Conservation (phyloP, 2,113 vertebrate genomes). For the Notiomystis cincta region DNA sequence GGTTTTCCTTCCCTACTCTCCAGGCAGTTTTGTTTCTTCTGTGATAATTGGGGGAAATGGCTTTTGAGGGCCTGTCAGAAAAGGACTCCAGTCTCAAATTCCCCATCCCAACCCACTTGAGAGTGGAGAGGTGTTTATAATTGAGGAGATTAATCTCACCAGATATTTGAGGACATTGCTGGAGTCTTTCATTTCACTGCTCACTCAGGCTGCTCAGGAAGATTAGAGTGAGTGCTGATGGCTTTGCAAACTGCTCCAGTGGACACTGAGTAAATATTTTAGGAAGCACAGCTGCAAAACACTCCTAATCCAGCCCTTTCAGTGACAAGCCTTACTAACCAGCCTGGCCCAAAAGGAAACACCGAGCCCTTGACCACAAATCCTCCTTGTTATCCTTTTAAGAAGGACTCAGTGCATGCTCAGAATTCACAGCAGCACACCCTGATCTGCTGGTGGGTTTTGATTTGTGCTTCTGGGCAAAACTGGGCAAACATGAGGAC, state of each 20-base stretch:
- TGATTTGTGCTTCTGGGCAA: background rate
- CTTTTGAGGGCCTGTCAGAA: background rate
- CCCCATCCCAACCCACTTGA: background rate
- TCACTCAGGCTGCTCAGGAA: constrained; percentile 40
- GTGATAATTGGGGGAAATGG: background rate
- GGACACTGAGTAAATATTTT: constrained; percentile 48
- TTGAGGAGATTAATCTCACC: constrained; percentile 35
- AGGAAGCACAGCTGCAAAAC: background rate
- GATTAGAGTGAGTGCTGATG: constrained; percentile 42
- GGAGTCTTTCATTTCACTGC: constrained; percentile 40
- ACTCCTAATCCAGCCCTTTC: background rate
- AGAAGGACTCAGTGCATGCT: background rate
- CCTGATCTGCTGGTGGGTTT: background rate
- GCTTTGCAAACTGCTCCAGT: constrained; percentile 44
- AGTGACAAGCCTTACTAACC: background rate
- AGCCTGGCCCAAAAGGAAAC: background rate
- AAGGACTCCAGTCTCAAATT: background rate
- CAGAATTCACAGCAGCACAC: background rate
- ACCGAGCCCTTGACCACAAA: background rate
- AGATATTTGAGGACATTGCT: constrained; percentile 6
- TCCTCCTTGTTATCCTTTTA: background rate
- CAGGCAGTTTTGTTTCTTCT: background rate
- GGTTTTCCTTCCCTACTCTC: background rate
- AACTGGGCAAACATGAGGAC: background rate
- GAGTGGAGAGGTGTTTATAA: constrained; percentile 4